Base-by-base conservation (phyloP, 2,113 vertebrate species). In the Dicaeum eximium region DNA sequence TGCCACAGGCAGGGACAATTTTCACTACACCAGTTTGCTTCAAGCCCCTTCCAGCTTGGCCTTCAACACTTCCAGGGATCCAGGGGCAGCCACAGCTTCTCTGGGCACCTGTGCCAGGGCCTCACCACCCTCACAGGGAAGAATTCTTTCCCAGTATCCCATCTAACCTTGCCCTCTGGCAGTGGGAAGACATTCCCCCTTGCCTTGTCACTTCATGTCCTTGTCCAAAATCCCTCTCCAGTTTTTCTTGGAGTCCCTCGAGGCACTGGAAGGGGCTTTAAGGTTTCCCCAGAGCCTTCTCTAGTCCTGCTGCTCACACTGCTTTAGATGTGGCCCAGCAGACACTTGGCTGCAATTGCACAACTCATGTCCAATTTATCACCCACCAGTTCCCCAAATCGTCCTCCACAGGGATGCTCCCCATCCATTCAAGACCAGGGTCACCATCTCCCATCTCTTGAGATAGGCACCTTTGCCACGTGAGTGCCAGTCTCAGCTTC, bases 1-100 rank as follows among this genome's bases (percentile, higher is more conserved):
- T 40, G 31, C 61, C 22, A 45, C 0, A 2, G 62, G 38, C 20
- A 74, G 51, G 24, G 37, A 40, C 19, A 33, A 1, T 40, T 47
- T 13, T 2, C 78, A 61, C 4, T 7, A 38, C 0, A 0, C 3
- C 31, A 62, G 24, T 1, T 1, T 66, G 48, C 37, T 71, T 61
- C 14, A 38, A 91, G 37, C 6, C 30, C 45, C 0, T 0, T 66
- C 37, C 51, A 86, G 0, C 16, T 12, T 54, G 62, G 17, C 8
- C 15, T 57, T 33, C 19, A 7, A 35, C 27, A 27, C 22, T 57
- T 4, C 9, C 9, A 71, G 5, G 10, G 42, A 18, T 20, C 38
- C 38, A 38, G 74, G 35, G 11, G 33, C 56, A 88, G 5, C n/a
- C 37, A 74, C 71, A 54, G 21, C n/a, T 80, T 15, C 40, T 60